These are phyloP conservation scores for Orchesellides sinensis DNA, from an alignment of 2,888 invertebrate genomes.

Conservation along the genomic window DNA sequence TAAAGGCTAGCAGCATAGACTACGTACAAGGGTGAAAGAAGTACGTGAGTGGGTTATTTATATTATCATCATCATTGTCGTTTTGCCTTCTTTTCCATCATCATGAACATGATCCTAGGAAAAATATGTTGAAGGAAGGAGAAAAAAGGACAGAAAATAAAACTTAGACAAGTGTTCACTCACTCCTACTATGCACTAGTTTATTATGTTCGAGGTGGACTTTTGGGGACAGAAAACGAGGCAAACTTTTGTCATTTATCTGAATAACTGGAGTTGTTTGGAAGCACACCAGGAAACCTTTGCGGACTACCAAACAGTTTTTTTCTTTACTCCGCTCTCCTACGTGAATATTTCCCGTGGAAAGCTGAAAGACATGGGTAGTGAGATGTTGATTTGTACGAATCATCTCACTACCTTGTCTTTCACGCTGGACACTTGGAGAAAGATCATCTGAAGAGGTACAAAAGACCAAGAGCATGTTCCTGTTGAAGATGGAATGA, in stretches of 20 bases:
- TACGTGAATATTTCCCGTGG: constrained; percentile 76
- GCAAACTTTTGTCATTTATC: constrained; percentile 47
- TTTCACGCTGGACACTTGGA: constrained; percentile 85
- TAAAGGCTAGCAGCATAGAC: too few relatives aligned
- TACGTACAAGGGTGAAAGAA: constrained; percentile 50
- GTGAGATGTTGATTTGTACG: constrained; percentile 88
- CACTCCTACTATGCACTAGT: not conserved
- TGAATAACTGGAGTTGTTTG: constrained; percentile 40
- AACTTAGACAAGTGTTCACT: constrained; percentile 12
- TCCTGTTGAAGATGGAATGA: not conserved
- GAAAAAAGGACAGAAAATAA: not conserved
- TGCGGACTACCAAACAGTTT: not conserved
- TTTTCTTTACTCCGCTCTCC: too few relatives aligned
- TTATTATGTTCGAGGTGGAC: not conserved
- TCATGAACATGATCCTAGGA: not conserved
- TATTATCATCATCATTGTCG: constrained; percentile 12
- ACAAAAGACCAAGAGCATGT: constrained; percentile 4
- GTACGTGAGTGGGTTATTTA: constrained; percentile 62
- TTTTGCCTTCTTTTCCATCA: too few relatives aligned
- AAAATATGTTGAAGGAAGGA: constrained; percentile 20
- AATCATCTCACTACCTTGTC: constrained; percentile 98
- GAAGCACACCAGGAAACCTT: not conserved
- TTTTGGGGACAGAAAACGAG: constrained; percentile 12
- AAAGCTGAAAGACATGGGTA: constrained; percentile 98
- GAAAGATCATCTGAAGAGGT: constrained; percentile 15